Conservation (phyloP, 1,140 invertebrate genomes). For the Pemphigus obesinymphae region DNA sequence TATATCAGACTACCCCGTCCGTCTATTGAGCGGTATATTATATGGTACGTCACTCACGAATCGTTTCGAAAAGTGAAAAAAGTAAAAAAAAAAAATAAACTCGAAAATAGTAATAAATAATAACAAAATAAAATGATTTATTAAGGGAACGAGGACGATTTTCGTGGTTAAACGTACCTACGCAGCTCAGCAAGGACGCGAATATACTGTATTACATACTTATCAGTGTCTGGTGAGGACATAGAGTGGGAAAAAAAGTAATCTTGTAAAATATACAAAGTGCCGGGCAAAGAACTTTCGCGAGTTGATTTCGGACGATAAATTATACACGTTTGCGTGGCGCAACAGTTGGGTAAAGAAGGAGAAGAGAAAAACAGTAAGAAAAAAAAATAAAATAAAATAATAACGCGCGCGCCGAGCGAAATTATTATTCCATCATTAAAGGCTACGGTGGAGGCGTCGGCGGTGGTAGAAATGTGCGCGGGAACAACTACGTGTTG, state of each 20-base stretch:
- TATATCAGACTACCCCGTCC: no score
- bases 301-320: conserved; percentile 1
- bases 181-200: no score
- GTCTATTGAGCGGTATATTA: no score
- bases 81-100: no score
- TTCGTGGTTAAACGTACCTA: no score
- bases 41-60: no score
- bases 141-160: no score
- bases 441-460: neutral
- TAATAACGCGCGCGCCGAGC: neutral
- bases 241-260: neutral
- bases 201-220: no score
- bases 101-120: no score
- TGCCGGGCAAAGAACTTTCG: neutral
- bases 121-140: no score
- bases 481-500: conserved; percentile 3
- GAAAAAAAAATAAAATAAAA: neutral
- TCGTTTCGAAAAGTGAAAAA: no score
- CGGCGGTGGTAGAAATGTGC: neutral
- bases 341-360: conserved; percentile 18
- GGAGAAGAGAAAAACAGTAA: neutral
- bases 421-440: conserved; percentile 16
- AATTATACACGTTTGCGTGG: neutral
- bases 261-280: neutral
- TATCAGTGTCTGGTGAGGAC: no score